Evolutionary conservation across 2,113 vertebrate genomes (phyloP).

Genomic region (Saguinus imperator): DNA sequence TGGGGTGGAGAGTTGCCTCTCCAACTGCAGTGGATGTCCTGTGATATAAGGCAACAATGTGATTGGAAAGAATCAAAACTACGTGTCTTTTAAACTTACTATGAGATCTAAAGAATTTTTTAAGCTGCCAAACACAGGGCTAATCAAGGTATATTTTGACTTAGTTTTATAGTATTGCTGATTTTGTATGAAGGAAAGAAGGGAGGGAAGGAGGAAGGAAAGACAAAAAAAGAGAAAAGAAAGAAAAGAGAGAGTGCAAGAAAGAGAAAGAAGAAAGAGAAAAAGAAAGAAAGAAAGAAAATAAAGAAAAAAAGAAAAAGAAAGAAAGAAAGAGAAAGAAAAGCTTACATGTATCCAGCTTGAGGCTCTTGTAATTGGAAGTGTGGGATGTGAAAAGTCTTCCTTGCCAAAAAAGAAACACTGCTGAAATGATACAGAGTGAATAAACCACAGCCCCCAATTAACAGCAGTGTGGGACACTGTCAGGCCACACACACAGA

Average conservation of each 20-base stretch:
- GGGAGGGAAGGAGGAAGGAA: too few species aligned
- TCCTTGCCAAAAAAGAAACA: conserved; percentile 83
- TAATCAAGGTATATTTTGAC: neutral
- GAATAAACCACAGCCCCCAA: conserved; percentile 82
- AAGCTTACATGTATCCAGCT: neutral
- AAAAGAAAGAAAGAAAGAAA: neutral
- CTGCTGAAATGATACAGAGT: conserved; percentile 80
- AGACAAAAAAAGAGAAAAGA: neutral
- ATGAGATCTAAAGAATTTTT: neutral
- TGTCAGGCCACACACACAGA: conserved; percentile 81
- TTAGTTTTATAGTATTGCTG: neutral
- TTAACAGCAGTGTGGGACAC: conserved; percentile 81
- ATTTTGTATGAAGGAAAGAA: neutral
- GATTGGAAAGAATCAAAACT: neutral
- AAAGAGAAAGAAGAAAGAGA: neutral
- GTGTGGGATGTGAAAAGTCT: conserved; percentile 79
- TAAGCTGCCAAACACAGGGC: neutral
- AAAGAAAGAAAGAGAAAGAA: too few species aligned
- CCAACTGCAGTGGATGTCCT: fast-evolving
- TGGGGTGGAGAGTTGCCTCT: neutral
- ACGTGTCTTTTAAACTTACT: neutral
- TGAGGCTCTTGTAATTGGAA: conserved; percentile 74
- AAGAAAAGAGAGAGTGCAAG: too few species aligned
- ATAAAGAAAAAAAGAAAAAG: neutral
- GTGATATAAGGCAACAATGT: neutral